Base-by-base conservation (phyloP, 37 sponge, comb jelly and placozoan species). In the Oopsacas minuta region DNA sequence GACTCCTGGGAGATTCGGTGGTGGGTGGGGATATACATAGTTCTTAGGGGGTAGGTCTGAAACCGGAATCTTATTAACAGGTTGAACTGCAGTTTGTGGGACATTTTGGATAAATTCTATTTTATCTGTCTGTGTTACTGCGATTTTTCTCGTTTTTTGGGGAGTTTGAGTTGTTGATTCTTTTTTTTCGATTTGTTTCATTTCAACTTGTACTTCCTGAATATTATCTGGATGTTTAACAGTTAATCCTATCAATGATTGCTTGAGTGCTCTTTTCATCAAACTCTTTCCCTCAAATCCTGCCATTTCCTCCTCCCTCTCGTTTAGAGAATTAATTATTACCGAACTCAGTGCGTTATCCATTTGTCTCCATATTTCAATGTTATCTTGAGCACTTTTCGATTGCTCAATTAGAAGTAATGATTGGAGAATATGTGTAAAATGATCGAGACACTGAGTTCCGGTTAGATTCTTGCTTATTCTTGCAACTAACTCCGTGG, bases 261-360 rank as follows among this genome's bases (percentile, higher is more conserved):
- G 3, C 30, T 61, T 61, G 22, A 61, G 75, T 12, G 75, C 75
- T 61, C 30, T 61, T n/a, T 61, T 61, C 7, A 61, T 25, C 22
- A 61, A 61, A 61, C 75, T 61, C 22, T 61, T 61, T 61, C 28
- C 75, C 30, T 61, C 75, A 61, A 61, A 61, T 61, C 28, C 75
- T 3, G 75, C 30, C 30, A 61, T 32, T 17, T 42, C 49, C 22
- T 61, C 75, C 22, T 61, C 75, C 7, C 28, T n/a, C 20, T n/a
- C 30, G 28, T 10, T 25, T 25, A 61, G 20, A n/a, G 7, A 10
- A 3, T 25, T 25, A 61, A 61, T 61, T 32, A 61, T 61, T 10
- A 61, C 75, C 22, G 75, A 61, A 61, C 32, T 61, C 30, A 61
- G 75, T 20, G 30, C 30, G 30, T 61, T 61, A n/a, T 61, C 75